Evolutionary conservation across 2,888 invertebrate genomes (phyloP).

Genomic region (Ornithoptera priamus): DNA sequence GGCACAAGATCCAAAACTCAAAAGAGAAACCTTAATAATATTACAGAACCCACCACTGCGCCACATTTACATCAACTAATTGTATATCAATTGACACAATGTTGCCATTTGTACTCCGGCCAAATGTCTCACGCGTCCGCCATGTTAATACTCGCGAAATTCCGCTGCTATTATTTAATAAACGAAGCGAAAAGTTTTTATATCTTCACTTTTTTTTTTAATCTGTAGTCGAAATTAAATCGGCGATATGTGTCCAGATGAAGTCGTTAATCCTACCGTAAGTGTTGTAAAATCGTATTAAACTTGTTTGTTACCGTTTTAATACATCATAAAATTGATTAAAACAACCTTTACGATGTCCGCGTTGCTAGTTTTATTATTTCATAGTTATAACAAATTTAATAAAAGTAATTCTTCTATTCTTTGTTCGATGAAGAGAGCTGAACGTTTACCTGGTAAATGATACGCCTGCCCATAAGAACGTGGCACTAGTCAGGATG

Average conservation of each 20-base stretch:
- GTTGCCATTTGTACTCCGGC: slow-evolving; percentile 9
- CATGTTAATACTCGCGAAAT: slow-evolving; percentile 5
- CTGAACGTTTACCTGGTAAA: no score
- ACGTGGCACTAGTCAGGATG: no score
- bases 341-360: background rate
- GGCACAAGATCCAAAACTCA: background rate
- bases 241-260: slow-evolving; percentile 7
- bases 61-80: slow-evolving; percentile 5
- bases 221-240: slow-evolving; percentile 5
- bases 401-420: background rate
- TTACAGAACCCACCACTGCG: background rate
- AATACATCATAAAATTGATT: background rate
- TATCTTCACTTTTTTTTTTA: slow-evolving; percentile 5
- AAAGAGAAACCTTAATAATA: background rate
- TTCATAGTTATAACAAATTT: background rate
- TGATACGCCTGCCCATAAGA: no score
- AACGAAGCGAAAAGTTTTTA: slow-evolving; percentile 14
- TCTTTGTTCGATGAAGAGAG: background rate
- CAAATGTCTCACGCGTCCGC: slow-evolving; percentile 12
- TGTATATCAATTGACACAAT: slow-evolving; percentile 12
- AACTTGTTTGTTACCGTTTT: slow-evolving; percentile 4
- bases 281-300: slow-evolving; percentile 8
- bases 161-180: slow-evolving; percentile 12
- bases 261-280: slow-evolving; percentile 10
- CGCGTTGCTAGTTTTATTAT: background rate